Base-by-base conservation (phyloP, 2,113 vertebrate genomes). In the Bubo bubo region DNA sequence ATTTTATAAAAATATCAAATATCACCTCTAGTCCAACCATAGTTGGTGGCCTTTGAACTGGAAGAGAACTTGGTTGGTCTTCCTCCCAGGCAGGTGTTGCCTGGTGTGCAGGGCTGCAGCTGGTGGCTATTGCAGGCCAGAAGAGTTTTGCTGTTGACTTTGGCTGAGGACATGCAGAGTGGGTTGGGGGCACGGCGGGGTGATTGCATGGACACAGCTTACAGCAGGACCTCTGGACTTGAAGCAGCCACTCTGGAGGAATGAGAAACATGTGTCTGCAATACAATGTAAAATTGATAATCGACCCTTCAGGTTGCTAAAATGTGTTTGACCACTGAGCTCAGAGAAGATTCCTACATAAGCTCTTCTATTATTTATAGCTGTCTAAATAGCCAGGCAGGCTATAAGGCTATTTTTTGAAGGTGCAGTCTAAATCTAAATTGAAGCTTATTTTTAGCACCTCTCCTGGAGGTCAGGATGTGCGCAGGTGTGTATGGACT, bases 101-200 rank as follows among this genome's bases (percentile, higher is more conserved):
- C 17, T 17, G n/a, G 16, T 26, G 28, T 3, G 13, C 7, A 3
- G 16, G 34, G 28, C 6, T 43, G 24, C 35, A 9, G 50, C 24
- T 37, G 30, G n/a, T 34, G 74, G 52, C 34, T 10, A 2, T 7
- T 19, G 47, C 8, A 24, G 32, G 21, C 28, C 41, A 35, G 39
- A 18, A 39, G 27, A 45, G 35, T 15, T 72, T 49, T 60, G 68
- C 19, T 43, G 8, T n/a, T 76, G 52, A 10, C 23, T 71, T 41
- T 66, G 62, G 23, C 18, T 28, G 41, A 55, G 66, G 74, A 16
- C 0, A 4, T 14, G 19, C 14, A 14, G 68, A 39, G 56, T 0
- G 1, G 14, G 28, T 4, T 45, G 47, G 13, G 60, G 32, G 15
- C 35, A 32, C 0, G 22, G 0, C 2, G 5, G 23, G 21, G 14